Evolutionary conservation across 2,888 invertebrate species (phyloP), one percentile per base, ranked within the genome.

Genomic region (Piscicola geometra): DNA sequence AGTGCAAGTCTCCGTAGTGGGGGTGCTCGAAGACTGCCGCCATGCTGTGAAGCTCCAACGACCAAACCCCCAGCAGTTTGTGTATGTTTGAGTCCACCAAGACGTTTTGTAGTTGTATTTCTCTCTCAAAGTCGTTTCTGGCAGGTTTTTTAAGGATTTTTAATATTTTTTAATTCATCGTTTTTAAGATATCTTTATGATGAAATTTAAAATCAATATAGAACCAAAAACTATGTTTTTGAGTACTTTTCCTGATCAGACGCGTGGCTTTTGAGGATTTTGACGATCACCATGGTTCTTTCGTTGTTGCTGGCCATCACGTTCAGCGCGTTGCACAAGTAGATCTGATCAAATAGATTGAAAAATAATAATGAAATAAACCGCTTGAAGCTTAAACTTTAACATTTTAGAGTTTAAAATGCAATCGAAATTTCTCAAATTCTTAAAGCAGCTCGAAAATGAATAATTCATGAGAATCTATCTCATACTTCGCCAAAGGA

Each of bases 191-290:
- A 64, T 64, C 9, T n/a, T 64, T 64, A 28, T 64, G 5, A 64
- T 64, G 30, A 64, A 64, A 12, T 12, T 64, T 9, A 30, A n/a
- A 64, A 64, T 3, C 25, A 64, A 21, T 5, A 64, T 12, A 28
- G 30, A 64, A 28, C 5, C 15, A 50, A 15, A 50, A 50, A 50
- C 21, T 12, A 64, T 30, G 64, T 64, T 64, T 3, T 30, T 12
- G 21, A 3, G 18, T 50, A 75, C 75, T 52, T 75, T 36, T 36
- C 70, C 56, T 60, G 33, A 18, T 75, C 71, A 25, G 60, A 36
- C 32, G 41, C 41, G 68, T 75, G 66, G 35, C 70, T 47, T 70
- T 70, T 75, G 25, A 75, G 75, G 21, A 75, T 36, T 25, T 75
- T 75, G 15, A 75, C 70, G 9, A 75, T 70, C 12, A 71, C 25